Evolutionary conservation across 1,140 invertebrate species (phyloP).

Genomic region (Sitophilus oryzae): DNA sequence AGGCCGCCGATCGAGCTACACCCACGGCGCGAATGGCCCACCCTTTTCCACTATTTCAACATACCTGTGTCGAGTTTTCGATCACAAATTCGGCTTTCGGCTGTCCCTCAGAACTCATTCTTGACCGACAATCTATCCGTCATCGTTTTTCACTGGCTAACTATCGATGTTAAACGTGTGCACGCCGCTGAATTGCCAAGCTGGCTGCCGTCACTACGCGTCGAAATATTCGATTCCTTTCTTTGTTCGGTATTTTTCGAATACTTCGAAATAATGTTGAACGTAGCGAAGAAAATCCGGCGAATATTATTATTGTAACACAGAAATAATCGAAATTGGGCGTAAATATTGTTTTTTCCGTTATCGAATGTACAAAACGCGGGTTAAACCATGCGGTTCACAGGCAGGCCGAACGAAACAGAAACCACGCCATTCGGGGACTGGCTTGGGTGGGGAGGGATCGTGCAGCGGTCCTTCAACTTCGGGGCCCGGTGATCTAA

Average conservation of each 20-base stretch:
- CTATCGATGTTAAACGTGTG: conserved; percentile 2
- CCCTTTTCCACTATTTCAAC: conserved; percentile 18
- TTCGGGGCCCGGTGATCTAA: conserved; percentile 15
- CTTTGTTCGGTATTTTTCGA: conserved; percentile 1
- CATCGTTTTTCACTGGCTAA: conserved; percentile 9
- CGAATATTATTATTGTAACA: conserved; percentile 8
- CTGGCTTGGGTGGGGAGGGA: conserved; percentile 38
- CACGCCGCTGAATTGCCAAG: not conserved
- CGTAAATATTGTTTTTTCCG: conserved; percentile 30
- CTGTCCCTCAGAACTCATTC: conserved; percentile 27
- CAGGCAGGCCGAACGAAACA: conserved; percentile 39
- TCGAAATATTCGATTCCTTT: conserved; percentile 3
- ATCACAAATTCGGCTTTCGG: conserved; percentile 20
- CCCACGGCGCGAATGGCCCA: conserved; percentile 20
- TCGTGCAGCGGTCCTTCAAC: conserved; percentile 21
- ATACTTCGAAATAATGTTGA: no score
- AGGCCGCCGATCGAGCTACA: conserved; percentile 21
- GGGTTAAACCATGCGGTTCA: conserved; percentile 34
- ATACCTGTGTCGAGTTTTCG: conserved; percentile 28
- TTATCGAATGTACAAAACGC: conserved; percentile 32
- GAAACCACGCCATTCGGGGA: conserved; percentile 44
- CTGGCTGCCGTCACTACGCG: not conserved
- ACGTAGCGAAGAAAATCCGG: not conserved
- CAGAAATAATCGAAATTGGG: conserved; percentile 34
- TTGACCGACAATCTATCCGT: conserved; percentile 14